Base-by-base conservation (phyloP, 2,888 invertebrate genomes). In the Tinea pellionella region DNA sequence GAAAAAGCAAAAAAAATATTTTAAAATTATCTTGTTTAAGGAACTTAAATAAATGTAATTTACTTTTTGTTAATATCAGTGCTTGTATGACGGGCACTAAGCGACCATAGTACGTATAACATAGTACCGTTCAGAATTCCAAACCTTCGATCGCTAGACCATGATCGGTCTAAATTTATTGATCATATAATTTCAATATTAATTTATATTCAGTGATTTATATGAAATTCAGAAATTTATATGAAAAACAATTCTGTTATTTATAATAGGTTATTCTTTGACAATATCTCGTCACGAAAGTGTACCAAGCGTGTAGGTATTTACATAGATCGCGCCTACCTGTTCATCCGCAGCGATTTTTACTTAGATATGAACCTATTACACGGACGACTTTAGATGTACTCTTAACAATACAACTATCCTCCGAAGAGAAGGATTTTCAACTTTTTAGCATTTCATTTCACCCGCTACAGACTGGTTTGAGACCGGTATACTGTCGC, bases 251-350 rank as follows among this genome's bases (percentile, higher is more conserved):
- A 37, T 37, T 37, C 37, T 37, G 9, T 37, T 37, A 37, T 12
- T 37, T 37, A 9, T n/a, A 37, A 47, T 47, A 1, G 9, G n/a
- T 18, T 57, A 57, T 32, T 57, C 57, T 32, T 57, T 57, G 57
- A 57, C 57, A 19, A 32, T 32, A 13, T 15, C 30, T 32, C 59
- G 59, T 42, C 59, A 42, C 59, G 59, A 47, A 61, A 32, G 61
- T 59, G 58, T 51, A 56, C 41, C 66, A 69, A 75, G 78, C 78
- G 78, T 80, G 80, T 77, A 80, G 78, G 77, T 75, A 81, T 83
- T 82, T 80, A 81, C 81, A 78, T 80, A 78, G 76, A 80, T 75
- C 75, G 78, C 80, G 76, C 79, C 77, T 77, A 80, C 76, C 75
- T 68, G 68, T 70, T 70, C 71, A 70, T 76, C 74, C 58, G 57